A percentile compares a stretch with the other conserved stretches of the same genome.
Evolutionary conservation across 1,140 invertebrate species (phyloP).

Genomic region (Ceratina australensis): DNA sequence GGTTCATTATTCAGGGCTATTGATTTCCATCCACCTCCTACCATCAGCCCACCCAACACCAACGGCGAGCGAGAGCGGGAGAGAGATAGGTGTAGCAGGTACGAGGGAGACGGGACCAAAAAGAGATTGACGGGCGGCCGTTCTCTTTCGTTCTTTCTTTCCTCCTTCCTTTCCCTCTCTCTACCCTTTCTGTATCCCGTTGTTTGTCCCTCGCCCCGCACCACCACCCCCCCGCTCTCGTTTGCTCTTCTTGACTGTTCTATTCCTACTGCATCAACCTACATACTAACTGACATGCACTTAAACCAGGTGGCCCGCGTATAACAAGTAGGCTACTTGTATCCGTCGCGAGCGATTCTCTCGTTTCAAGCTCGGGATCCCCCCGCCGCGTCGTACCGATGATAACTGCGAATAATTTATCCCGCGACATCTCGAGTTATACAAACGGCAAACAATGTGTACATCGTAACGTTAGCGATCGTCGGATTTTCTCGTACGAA

Average conservation of each 20-base stretch:
- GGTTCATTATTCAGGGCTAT: constrained; percentile 79
- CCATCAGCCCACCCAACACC: constrained; percentile 70
- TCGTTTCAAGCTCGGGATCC: constrained; percentile 2
- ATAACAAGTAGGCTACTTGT: constrained; percentile 41
- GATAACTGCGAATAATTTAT: constrained; percentile 2
- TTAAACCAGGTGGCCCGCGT: constrained; percentile 60
- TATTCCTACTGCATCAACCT: constrained; percentile 64
- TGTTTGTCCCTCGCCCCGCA: constrained; percentile 40
- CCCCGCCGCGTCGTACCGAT: not conserved
- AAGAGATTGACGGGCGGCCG: constrained; percentile 69
- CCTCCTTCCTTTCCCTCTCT: constrained; percentile 37
- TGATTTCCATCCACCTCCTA: constrained; percentile 77
- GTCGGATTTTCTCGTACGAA: not conserved
- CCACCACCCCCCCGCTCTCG: constrained; percentile 21
- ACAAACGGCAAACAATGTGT: too few relatives aligned
- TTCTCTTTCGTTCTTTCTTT: constrained; percentile 52
- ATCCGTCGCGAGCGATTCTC: constrained; percentile 18
- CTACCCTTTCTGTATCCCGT: constrained; percentile 30
- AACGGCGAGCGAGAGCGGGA: constrained; percentile 63
- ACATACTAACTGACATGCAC: constrained; percentile 64
- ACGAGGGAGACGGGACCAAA: constrained; percentile 54
- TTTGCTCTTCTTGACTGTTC: constrained; percentile 49
- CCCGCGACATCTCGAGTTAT: not conserved
- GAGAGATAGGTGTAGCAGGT: constrained; percentile 46
- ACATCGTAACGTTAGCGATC: too few relatives aligned